phyloP scores from a whole-genome alignment of 2,888 invertebrate genomes.

The Yponomeuta cagnagella region DNA sequence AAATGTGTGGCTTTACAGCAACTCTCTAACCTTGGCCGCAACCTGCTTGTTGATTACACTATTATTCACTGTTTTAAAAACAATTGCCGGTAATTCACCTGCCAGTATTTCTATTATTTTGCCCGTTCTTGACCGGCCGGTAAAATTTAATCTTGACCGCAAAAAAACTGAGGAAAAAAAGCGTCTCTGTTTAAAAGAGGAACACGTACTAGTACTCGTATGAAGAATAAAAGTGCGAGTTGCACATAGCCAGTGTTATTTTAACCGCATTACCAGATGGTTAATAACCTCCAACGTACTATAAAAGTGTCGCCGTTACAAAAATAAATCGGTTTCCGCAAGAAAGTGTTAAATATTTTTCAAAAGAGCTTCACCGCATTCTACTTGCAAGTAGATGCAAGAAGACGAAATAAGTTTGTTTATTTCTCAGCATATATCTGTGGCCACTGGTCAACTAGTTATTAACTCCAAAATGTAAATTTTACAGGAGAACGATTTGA shows the following conservation, averaged over 20 bases:
- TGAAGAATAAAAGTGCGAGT: not conserved
- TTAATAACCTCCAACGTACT: not conserved
- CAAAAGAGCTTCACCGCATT: not conserved
- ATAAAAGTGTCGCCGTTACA: not conserved
- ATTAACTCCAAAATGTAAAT: too few species aligned
- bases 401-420: not conserved
- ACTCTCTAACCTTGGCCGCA: not conserved
- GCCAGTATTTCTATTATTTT: constrained; percentile 1
- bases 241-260: not conserved
- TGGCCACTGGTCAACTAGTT: too few species aligned
- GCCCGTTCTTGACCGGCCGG: not conserved
- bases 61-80: not conserved
- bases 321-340: not conserved
- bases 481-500: too few species aligned
- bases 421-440: too few species aligned
- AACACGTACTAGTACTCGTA: not conserved
- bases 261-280: not conserved
- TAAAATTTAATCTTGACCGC: not conserved
- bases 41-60: not conserved
- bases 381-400: not conserved
- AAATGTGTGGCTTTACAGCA: not conserved
- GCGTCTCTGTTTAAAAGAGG: not conserved
- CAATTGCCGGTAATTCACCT: not conserved
- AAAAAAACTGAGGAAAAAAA: not conserved
- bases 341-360: not conserved